Conservation (phyloP, 2,113 vertebrate genomes). For the Nycticryphes semicollaris region DNA sequence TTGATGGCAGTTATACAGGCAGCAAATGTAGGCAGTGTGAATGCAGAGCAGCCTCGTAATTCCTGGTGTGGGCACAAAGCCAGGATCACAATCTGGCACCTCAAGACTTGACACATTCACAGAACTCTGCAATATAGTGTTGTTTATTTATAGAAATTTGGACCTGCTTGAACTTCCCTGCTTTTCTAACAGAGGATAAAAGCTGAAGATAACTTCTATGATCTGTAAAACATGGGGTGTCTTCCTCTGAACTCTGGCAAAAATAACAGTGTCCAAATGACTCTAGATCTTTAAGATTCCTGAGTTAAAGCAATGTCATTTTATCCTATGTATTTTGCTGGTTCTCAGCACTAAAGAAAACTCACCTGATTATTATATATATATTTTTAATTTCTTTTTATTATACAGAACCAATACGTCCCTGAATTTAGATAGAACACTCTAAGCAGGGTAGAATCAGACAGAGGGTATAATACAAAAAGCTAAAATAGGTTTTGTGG, state of each 20-base stretch:
- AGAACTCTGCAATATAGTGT: conserved; percentile 29
- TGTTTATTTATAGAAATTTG: conserved; percentile 55
- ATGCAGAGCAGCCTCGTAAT: conserved; percentile 1
- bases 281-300: background rate
- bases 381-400: no score
- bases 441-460: background rate
- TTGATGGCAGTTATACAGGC: background rate
- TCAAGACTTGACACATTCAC: conserved; percentile 51
- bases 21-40: conserved; percentile 4
- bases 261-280: background rate
- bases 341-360: background rate
- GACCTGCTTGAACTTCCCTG: conserved; percentile 14
- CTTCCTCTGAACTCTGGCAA: background rate
- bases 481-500: background rate
- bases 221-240: background rate
- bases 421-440: background rate
- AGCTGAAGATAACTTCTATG: background rate
- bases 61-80: conserved; percentile 41
- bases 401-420: background rate
- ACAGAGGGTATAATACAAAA: background rate
- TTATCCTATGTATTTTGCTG: background rate
- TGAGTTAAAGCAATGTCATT: background rate
- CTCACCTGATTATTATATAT: background rate
- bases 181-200: conserved; percentile 1
- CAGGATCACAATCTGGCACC: conserved; percentile 55